Evolutionary conservation across 2,113 vertebrate species (phyloP), one percentile per base, ranked within the genome.

Genomic region (Alouatta palliata): DNA sequence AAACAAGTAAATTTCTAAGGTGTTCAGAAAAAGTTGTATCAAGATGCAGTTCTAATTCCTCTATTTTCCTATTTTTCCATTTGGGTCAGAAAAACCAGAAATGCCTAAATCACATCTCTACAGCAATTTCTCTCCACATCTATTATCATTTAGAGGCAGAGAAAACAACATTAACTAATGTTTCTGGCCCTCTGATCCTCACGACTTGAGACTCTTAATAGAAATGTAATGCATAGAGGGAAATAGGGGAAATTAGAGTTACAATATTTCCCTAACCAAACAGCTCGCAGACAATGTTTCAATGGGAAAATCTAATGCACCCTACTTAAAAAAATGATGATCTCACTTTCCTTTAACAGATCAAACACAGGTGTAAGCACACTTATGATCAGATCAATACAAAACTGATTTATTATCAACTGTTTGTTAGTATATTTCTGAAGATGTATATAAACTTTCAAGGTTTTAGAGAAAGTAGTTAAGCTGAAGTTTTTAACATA

Each of bases 361-460:
- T 40, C 56, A 93, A 91, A 96, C 10, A 85, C 35, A n/a, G 9
- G 35, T 81, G 90, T 93, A 86, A 92, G 30, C 5, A 82, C 5
- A 52, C 11, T 79, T 94, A 83, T n/a, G 54, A 94, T 43, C 23
- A 93, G 40, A 92, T 52, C 61, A 80, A 43, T 37, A 82, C 43
- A 85, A 92, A 91, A 82, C 4, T 17, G 76, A 83, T 58, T 95
- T 49, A 37, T 10, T 66, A 68, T 19, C 17, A 91, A 81, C 49
- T 96, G 96, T 92, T 92, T 93, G 73, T 58, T 58, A 66, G 73
- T 10, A 37, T 71, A 92, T 87, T 87, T 94, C 91, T 76, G 25
- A 97, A 68, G 32, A 40, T n/a, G 4, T 49, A 17, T 75, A 45
- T 56, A 27, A 49, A 64, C 85, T 94, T 87, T 87, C 32, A 97